Evolutionary conservation across 92 coral and sea anemone genomes (phyloP), one percentile per base, ranked within the genome.

Genomic region (Ricordea florida): DNA sequence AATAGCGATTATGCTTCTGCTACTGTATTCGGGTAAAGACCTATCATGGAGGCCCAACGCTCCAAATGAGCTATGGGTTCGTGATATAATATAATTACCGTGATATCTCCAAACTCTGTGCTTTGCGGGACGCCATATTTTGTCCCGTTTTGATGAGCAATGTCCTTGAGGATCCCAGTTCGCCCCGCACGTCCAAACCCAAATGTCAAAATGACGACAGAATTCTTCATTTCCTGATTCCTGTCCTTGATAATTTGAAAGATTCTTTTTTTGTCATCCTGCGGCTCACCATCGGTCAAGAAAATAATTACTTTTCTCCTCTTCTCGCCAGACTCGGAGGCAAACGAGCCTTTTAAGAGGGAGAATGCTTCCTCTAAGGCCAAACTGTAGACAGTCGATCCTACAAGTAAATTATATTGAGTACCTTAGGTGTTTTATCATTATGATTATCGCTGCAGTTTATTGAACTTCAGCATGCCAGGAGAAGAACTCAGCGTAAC

Each of bases 221-320:
- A 57, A 50, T 80, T 84, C 10, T 68, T 69, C 1, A 84, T 69
- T 34, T 52, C 52, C 29, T 41, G 17, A 46, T 84, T 84, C 47
- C 71, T 57, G 22, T 36, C 41, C 56, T 57, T 62, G 10, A 87
- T 65, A 4, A 65, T 41, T 9, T 36, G 21, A 38, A 83, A 53
- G 15, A 69, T 38, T 4, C 22, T 8, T 14, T 16, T 13, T 3
- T 50, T 24, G 10, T 33, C 11, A 0, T 87, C 89, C 3, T 75
- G 28, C 7, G 93, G 89, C 6, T 34, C 41, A 2, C 89, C 93
- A n/a, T 87, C 89, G 3, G 93, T 87, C 21, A 87, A 42, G 56
- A 87, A 87, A 33, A 87, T 32, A 4, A 87, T 77, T 7, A 87
- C 90, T 37, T 61, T 46, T 15, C 28, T 35, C 47, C 18, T 55